These are phyloP conservation scores for Wiebesia pumilae DNA, from an alignment of 1,140 invertebrate species.

Conservation along the genomic window DNA sequence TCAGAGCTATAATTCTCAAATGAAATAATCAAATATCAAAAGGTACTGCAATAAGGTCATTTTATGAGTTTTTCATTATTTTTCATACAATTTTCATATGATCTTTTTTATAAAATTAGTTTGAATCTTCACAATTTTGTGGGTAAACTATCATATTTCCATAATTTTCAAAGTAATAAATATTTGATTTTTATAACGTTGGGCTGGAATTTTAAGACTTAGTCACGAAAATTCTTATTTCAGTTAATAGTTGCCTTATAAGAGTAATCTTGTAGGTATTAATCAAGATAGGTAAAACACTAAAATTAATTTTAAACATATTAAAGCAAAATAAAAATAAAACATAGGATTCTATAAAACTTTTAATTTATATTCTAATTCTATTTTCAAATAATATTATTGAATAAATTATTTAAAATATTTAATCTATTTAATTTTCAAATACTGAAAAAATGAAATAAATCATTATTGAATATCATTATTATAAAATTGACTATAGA, in stretches of 20 bases:
- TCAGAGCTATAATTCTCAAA: neutral
- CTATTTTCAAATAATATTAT: neutral
- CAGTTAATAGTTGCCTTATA: neutral
- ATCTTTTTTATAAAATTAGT: constrained; percentile 32
- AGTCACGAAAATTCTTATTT: constrained; percentile 19
- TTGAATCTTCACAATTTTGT: constrained; percentile 32
- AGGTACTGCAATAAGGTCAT: constrained; percentile 6
- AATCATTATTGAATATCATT: neutral
- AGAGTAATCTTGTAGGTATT: neutral
- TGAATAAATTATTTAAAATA: no score
- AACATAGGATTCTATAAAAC: no score
- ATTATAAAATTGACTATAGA: neutral
- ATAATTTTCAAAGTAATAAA: constrained; percentile 28
- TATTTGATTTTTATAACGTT: constrained; percentile 33
- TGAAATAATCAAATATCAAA: neutral
- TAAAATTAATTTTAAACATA: neutral
- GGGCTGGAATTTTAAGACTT: neutral
- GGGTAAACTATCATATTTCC: constrained; percentile 38
- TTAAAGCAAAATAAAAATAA: no score
- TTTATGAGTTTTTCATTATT: constrained; percentile 21
- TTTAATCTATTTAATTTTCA: neutral
- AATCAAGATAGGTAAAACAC: neutral
- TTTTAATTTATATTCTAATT: no score
- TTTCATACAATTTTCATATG: neutral
- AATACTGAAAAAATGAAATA: neutral